phyloP scores from a whole-genome alignment of 2,888 invertebrate species.

The Chrysolina americana region DNA sequence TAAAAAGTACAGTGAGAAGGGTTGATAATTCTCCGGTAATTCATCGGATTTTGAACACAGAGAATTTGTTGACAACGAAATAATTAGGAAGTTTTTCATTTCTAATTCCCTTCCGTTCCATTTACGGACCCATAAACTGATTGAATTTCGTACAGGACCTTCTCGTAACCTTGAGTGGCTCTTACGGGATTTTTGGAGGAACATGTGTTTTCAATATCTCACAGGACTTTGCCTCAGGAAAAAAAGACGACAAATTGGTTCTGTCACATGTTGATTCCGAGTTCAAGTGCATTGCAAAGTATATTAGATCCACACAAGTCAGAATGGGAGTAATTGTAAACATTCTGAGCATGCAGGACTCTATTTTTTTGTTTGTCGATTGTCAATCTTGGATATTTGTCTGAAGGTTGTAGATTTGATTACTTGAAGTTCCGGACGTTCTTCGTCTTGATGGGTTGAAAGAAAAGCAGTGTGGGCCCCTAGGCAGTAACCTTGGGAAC shows the following conservation, averaged over 20 bases:
- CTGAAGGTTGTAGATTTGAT: too few relatives aligned
- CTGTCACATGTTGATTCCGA: not conserved
- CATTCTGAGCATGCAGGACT: too few relatives aligned
- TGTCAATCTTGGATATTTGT: too few relatives aligned
- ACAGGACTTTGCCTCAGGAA: not conserved
- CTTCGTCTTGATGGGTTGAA: too few relatives aligned
- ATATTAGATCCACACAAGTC: too few relatives aligned
- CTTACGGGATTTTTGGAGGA: constrained; percentile 9
- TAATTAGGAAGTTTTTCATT: constrained; percentile 12
- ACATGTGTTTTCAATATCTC: constrained; percentile 11
- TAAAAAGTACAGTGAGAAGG: not conserved
- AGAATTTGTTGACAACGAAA: constrained; percentile 14
- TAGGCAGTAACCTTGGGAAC: too few relatives aligned
- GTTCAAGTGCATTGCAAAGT: too few relatives aligned
- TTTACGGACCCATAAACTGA: constrained; percentile 15
- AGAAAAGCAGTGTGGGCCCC: too few relatives aligned
- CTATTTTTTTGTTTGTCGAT: too few relatives aligned
- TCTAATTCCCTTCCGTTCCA: constrained; percentile 2
- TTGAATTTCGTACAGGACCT: constrained; percentile 12
- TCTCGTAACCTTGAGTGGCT: constrained; percentile 15
- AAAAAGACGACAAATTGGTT: constrained; percentile 6
- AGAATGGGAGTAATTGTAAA: too few relatives aligned
- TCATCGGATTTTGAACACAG: not conserved
- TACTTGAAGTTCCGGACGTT: too few relatives aligned
- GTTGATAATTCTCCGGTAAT: not conserved